Evolutionary conservation across 2,113 vertebrate genomes (phyloP), one percentile per base, ranked within the genome.

Genomic region (Rhynchomys soricoides): DNA sequence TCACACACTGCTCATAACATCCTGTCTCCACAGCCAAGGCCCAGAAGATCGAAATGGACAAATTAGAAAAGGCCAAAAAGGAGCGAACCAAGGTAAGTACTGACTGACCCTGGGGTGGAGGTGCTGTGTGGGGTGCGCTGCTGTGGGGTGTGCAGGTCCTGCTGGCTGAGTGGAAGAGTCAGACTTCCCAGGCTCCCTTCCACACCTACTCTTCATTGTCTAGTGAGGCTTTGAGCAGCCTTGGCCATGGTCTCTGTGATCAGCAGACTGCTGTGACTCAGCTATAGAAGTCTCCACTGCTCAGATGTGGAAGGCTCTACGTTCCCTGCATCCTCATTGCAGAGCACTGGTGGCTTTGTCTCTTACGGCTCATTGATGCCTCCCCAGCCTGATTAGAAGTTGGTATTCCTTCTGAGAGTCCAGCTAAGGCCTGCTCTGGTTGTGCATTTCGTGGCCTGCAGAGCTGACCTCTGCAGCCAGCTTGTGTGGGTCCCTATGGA

Each of bases 21-120:
- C 71, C 92, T 45, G 1, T 97, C 75, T 92, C 89, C 95, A 15
- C 97, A 99, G 99, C 99, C 66, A 99, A 99, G 98, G 99, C 99
- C 74, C 99, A 99, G 98, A 99, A 99, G 97, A 99, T 99, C 9
- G 99, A 99, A 98, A 99, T 99, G 99, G 99, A 99, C 98, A 99
- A 99, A 96, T 34, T 99, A 96, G 99, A 99, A 98, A 99, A 99
- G 96, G 99, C 99, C 97, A 99, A 99, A 98, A 99, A 99, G 96
- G 99, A 99, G 57, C 98, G 99, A 86, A 99, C 99, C 26, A 99
- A 99, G 99, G 99, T 99, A 97, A 98, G 98, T 96, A 45, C 5
- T 21, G 22, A 8, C 40, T 24, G 21, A 24, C 0, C 10, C 50
- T 40, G 24, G 11, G 31, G 31, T 0, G 26, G 22, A 68, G 48